These are phyloP conservation scores for Drosophila leonis DNA, from an alignment of 2,888 invertebrate genomes.

Conservation along the genomic window DNA sequence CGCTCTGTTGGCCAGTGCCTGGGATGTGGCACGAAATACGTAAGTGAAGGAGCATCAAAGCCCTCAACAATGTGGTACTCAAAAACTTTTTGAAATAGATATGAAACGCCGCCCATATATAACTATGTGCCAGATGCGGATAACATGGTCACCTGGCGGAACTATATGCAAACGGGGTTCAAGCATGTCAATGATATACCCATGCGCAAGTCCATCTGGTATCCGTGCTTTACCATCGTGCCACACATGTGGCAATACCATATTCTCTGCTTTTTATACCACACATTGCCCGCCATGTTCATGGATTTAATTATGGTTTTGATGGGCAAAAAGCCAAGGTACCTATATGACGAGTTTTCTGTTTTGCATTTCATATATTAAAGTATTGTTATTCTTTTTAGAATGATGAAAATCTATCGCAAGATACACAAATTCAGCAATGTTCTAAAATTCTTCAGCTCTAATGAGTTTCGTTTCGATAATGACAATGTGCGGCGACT, in stretches of 20 bases:
- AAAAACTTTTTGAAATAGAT: constrained; percentile 41
- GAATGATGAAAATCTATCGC: constrained; percentile 92
- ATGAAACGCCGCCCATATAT: constrained; percentile 86
- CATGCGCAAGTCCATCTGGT: constrained; percentile 90
- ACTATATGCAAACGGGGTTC: constrained; percentile 86
- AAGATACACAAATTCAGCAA: constrained; percentile 93
- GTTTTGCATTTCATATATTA: neutral
- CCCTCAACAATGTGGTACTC: neutral
- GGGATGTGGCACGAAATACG: constrained; percentile 86
- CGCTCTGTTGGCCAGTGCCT: constrained; percentile 86
- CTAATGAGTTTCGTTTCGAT: constrained; percentile 90
- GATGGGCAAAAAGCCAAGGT: constrained; percentile 85
- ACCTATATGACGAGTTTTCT: neutral
- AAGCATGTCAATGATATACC: constrained; percentile 87
- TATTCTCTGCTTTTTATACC: constrained; percentile 87
- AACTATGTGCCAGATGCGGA: constrained; percentile 95
- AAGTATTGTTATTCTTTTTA: constrained; percentile 77
- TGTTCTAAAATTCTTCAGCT: constrained; percentile 92
- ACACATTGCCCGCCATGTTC: constrained; percentile 89
- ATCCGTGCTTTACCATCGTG: constrained; percentile 87
- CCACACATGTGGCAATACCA: constrained; percentile 86
- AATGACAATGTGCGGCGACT: constrained; percentile 87
- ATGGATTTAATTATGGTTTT: constrained; percentile 86
- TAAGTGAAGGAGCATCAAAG: constrained; percentile 43
- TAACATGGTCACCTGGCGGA: constrained; percentile 93